Evolutionary conservation across 2,113 vertebrate genomes (phyloP).

Genomic region (Reinhardtius hippoglossoides): DNA sequence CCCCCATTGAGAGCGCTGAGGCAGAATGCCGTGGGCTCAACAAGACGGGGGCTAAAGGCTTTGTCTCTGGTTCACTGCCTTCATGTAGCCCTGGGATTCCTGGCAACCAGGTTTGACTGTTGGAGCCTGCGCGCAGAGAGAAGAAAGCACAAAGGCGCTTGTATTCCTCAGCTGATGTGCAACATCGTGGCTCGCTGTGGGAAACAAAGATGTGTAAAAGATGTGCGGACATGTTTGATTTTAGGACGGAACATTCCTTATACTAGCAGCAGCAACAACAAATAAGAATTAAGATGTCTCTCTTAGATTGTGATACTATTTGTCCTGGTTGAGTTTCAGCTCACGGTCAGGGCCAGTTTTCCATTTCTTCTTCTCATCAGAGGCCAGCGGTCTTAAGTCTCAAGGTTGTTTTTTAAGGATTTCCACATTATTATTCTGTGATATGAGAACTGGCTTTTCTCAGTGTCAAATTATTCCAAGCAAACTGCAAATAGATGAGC

Average conservation of each 20-base stretch:
- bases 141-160: constrained; percentile 63
- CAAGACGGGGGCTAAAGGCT: constrained; percentile 67
- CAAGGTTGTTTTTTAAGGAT: constrained; percentile 3
- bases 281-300: not conserved
- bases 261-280: not conserved
- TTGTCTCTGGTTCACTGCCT: constrained; percentile 78
- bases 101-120: constrained; percentile 69
- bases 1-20: constrained; percentile 57
- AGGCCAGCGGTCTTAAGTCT: constrained; percentile 2
- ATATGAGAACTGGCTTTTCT: constrained; percentile 13
- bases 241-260: not conserved
- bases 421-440: constrained; percentile 27
- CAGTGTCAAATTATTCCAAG: constrained; percentile 35
- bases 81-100: constrained; percentile 70
- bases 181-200: constrained; percentile 41
- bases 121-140: constrained; percentile 41
- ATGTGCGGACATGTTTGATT: not conserved
- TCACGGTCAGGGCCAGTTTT: not conserved
- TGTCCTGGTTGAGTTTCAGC: not conserved
- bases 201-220: constrained; percentile 23
- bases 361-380: not conserved
- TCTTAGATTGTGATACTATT: not conserved
- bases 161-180: constrained; percentile 71
- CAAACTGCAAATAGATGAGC: constrained; percentile 54
- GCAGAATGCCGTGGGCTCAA: constrained; percentile 65